phyloP scores from a whole-genome alignment of 2,888 invertebrate genomes.

The Gymnoscelis rufifasciata region DNA sequence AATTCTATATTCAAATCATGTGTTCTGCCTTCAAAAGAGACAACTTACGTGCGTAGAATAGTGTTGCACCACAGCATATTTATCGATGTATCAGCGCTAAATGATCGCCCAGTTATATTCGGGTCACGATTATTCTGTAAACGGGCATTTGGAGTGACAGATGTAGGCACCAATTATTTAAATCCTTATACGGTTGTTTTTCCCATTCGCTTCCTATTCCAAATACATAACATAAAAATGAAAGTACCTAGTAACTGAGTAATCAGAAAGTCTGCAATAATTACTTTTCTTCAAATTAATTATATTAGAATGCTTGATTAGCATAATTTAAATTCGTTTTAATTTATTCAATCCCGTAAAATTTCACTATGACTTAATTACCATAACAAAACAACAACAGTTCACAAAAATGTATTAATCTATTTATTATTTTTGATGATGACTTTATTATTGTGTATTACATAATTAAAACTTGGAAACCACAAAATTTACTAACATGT shows the following conservation, averaged over 20 bases:
- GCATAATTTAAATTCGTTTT: conserved; percentile 19
- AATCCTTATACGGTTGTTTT: conserved; percentile 11
- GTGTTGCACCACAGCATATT: conserved; percentile 28
- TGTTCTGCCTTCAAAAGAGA: conserved; percentile 18
- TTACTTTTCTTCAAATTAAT: conserved; percentile 15
- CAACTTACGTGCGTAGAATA: conserved; percentile 34
- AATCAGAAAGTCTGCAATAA: conserved; percentile 4
- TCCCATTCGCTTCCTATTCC: not conserved
- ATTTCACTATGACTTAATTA: conserved; percentile 20
- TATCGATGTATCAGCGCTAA: conserved; percentile 25
- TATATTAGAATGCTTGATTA: conserved; percentile 8
- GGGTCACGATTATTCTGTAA: conserved; percentile 19
- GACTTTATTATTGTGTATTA: too few species aligned
- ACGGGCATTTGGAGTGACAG: conserved; percentile 23
- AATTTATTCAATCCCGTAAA: conserved; percentile 12
- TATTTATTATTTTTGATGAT: conserved; percentile 7
- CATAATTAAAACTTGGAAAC: not conserved
- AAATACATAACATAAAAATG: too few species aligned
- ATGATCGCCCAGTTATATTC: conserved; percentile 23
- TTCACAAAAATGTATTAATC: conserved; percentile 14
- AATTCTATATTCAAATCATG: conserved; percentile 15
- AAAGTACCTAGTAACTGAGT: too few species aligned
- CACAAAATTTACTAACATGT: not conserved
- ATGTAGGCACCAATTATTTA: conserved; percentile 14
- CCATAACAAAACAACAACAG: conserved; percentile 23